These are phyloP conservation scores for Spodoptera littoralis DNA, from an alignment of 2,888 invertebrate species.

Conservation along the genomic window DNA sequence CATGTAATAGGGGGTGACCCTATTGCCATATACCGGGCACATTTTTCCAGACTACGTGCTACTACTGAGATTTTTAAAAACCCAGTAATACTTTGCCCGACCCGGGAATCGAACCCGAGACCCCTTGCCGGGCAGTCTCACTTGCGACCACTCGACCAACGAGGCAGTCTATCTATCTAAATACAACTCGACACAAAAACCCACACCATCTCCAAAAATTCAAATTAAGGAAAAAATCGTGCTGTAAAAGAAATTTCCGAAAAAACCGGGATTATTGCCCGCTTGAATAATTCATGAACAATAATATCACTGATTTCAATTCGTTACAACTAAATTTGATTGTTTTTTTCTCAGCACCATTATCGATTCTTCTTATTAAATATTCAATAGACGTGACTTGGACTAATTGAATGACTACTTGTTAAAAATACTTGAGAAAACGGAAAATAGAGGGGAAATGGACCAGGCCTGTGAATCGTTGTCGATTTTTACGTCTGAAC, in stretches of 20 bases:
- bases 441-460: conserved; percentile 9
- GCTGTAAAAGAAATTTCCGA: conserved; percentile 33
- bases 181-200: conserved; percentile 14
- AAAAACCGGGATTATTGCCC: conserved; percentile 39
- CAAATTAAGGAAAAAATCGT: conserved; percentile 38
- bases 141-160: too few relatives aligned
- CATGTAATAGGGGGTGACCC: too few relatives aligned
- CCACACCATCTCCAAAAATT: conserved; percentile 11
- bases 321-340: conserved; percentile 49
- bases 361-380: conserved; percentile 48
- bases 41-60: too few relatives aligned
- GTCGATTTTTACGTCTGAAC: too few relatives aligned
- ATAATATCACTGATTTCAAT: conserved; percentile 56
- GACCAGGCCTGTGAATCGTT: too few relatives aligned
- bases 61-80: too few relatives aligned
- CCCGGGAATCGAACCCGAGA: too few relatives aligned
- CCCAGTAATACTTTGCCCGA: too few relatives aligned
- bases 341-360: conserved; percentile 44
- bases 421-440: conserved; percentile 26
- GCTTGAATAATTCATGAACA: conserved; percentile 47
- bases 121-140: too few relatives aligned
- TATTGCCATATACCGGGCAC: too few relatives aligned
- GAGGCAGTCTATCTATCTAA: too few relatives aligned
- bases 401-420: conserved; percentile 44
- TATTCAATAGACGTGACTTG: conserved; percentile 47